Base-by-base conservation (phyloP, 2,888 invertebrate species). In the Caenorhabditis panamensis region DNA sequence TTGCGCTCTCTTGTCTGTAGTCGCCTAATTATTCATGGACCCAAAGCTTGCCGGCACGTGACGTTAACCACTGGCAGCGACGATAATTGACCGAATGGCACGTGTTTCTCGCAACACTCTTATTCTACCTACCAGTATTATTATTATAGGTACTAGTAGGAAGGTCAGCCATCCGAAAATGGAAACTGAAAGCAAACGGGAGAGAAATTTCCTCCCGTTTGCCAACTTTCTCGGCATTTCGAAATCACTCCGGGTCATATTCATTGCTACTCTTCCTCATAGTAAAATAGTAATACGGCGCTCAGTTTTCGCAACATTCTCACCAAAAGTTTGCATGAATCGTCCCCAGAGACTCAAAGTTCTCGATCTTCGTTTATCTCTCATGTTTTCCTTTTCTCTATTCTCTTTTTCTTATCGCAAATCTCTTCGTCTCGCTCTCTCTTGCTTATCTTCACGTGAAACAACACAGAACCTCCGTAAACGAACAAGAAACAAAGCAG, bases 11-110 rank as follows among this genome's bases (percentile, higher is more conserved):
- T n/a, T n/a, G 9, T 63, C 22, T 44, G 49, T 20, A 18, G 31
- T 24, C 36, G 58, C 37, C 66, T 75, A 75, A 75, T 75, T 75
- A 75, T 75, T 75, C 75, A 75, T 75, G 66, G 66, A 61, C 66
- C 75, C 66, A 61, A 66, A 53, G 56, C 36, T 41, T 51, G 9
- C 54, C 18, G 41, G 51, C 75, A 54, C 64, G 64, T 72, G 72
- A 72, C 72, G 49, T 47, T 69, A 54, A 62, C 62, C 24, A 26
- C 49, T 31, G 20, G 1, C 59, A 67, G 13, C 24, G 24, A 59
- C 44, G 47, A 64, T 64, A 66, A 73, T 64, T 64, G 73, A 59
- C 64, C 51, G 58, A 64, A 64, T 58, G 73, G 73, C 73, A 66
- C 73, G 61, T 75, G 75, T 47, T 24, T 66, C 61, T 53, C 61